phyloP scores from a whole-genome alignment of 2,888 invertebrate species.

The Rhagonycha fulva region DNA sequence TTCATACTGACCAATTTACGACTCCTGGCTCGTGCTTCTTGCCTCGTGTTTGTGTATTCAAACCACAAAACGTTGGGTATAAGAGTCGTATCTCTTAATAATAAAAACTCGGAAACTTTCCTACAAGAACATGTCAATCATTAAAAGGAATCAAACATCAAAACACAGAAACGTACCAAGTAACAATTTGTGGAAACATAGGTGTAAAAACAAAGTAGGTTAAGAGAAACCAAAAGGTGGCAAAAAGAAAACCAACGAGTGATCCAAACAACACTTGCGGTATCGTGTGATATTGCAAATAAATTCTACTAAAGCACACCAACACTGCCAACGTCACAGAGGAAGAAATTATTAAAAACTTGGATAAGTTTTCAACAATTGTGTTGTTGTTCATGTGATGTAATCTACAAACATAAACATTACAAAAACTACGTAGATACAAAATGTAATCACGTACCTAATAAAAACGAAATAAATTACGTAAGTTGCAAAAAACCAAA shows the following conservation, averaged over 20 bases:
- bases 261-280: constrained; percentile 82
- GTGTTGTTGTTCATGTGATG: constrained; percentile 82
- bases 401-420: constrained; percentile 60
- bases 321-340: constrained; percentile 63
- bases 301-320: constrained; percentile 75
- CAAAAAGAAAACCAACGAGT: constrained; percentile 73
- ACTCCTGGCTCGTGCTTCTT: constrained; percentile 79
- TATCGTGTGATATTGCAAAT: constrained; percentile 84
- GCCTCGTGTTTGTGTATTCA: constrained; percentile 86
- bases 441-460: constrained; percentile 62
- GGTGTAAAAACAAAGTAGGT: constrained; percentile 83
- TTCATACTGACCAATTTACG: constrained; percentile 82
- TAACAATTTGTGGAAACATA: constrained; percentile 80
- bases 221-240: constrained; percentile 79
- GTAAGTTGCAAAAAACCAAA: constrained; percentile 89
- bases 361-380: constrained; percentile 75
- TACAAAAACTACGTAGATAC: background rate
- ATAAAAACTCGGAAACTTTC: constrained; percentile 82
- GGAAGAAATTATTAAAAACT: constrained; percentile 66
- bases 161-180: constrained; percentile 71
- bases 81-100: constrained; percentile 85
- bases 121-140: constrained; percentile 57
- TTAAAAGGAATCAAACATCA: background rate
- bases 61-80: constrained; percentile 94
- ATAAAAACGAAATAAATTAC: constrained; percentile 83